These are phyloP conservation scores for Micromesistius poutassou DNA, from an alignment of 2,797 vertebrate genomes.

Conservation along the genomic window DNA sequence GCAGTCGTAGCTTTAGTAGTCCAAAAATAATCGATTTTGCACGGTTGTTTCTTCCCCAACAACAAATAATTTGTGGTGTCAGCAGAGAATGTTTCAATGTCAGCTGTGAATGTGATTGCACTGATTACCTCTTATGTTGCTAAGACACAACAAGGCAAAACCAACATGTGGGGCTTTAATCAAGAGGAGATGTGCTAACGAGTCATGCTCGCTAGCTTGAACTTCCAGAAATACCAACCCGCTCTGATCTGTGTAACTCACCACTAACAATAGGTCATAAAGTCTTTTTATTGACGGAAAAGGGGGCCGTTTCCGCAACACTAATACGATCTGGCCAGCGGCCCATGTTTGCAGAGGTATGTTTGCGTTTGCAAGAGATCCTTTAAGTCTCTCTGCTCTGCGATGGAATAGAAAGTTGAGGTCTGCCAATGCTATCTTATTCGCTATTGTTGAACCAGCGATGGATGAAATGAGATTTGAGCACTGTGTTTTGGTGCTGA, in stretches of 20 bases:
- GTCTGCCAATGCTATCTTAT: conserved; percentile 23
- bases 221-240: not conserved
- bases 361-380: not conserved
- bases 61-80: not conserved
- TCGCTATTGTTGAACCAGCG: conserved; percentile 34
- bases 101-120: not conserved
- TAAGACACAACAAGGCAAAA: not conserved
- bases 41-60: not conserved
- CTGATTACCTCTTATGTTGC: not conserved
- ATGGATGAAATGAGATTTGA: conserved; percentile 32
- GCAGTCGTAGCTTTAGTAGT: conserved; percentile 9
- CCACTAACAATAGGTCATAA: conserved; percentile 13
- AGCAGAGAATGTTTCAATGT: not conserved
- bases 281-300: not conserved
- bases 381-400: conserved; percentile 41
- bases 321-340: conserved; percentile 4
- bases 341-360: conserved; percentile 23
- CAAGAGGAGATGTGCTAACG: not conserved
- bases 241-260: conserved; percentile 30
- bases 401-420: conserved; percentile 33
- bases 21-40: not conserved
- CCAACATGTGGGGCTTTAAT: not conserved
- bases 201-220: not conserved
- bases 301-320: conserved; percentile 21
- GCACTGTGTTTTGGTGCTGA: conserved; percentile 32